Evolutionary conservation across 2,888 invertebrate genomes (phyloP), one percentile per base, ranked within the genome.

Genomic region (Priocnemis perturbator): DNA sequence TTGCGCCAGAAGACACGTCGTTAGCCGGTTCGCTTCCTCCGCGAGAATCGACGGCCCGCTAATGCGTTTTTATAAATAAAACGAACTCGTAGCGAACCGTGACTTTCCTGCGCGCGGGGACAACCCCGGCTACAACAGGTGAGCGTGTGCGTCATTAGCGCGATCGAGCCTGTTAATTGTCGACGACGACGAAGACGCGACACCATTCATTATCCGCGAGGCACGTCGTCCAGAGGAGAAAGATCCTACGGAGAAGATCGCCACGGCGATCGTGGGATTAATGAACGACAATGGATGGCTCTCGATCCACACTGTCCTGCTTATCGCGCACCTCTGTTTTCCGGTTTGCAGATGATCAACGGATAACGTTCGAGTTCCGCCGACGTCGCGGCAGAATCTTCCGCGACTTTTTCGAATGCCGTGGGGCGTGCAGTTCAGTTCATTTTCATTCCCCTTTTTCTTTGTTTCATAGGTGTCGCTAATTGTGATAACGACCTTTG

Each of bases 41-140:
- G 26, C 47, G 61, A 72, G 69, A 69, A 69, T 59, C 63, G 21
- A 60, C 66, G 52, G 53, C 64, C 58, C 61, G 59, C 67, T 63
- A 68, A 73, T 65, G 60, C 45, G 67, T 69, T 77, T 65, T 71
- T 67, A 55, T 61, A 55, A 74, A 67, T 66, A 65, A 68, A 57
- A 67, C 52, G 44, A 58, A 60, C 59, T 23, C 52, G 48, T 37
- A 26, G 62, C 19, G 15, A 57, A 67, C 57, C 47, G 50, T 21
- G 26, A 30, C 37, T 70, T 68, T 67, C 59, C 58, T 56, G 30
- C 52, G 30, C 19, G 61, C 60, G 21, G 48, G 37, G 52, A 26
- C 44, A 67, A 62, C 64, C 56, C 63, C 53, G 20, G 7, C 37
- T 55, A 45, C 26, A 66, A 37, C 48, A 37, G 30, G 57, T 44